Evolutionary conservation across 1,140 invertebrate species (phyloP), one percentile per base, ranked within the genome.

Genomic region (Zaprionus ghesquierei): DNA sequence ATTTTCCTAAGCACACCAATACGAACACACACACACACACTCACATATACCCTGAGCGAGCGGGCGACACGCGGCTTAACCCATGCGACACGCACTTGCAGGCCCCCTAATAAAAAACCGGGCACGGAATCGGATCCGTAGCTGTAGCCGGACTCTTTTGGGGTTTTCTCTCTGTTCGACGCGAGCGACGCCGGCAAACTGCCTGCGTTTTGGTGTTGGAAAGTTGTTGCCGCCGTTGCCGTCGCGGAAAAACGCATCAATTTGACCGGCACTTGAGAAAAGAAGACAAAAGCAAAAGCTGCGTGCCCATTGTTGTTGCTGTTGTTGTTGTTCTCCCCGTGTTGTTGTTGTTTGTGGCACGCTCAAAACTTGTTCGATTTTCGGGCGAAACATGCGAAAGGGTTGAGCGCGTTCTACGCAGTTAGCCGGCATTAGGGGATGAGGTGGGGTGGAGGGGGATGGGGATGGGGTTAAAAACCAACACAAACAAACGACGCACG

Each of bases 201-300:
- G 84, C n/a, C n/a, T n/a, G n/a, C n/a, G n/a, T 27, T 4, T 69
- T 70, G 70, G 51, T 49, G 60, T 69, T 55, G 70, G 70, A 84
- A 66, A 66, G 71, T 77, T 62, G 75, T 59, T 66, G 68, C 61
- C 44, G 58, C 58, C n/a, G n/a, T n/a, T n/a, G n/a, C 27, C 64
- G 74, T 51, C 71, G 77, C 78, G 84, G 77, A 89, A 89, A 89
- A 74, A 84, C 81, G 84, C 84, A 89, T 89, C 85, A 89, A 87
- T 80, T 87, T 80, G 77, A 77, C 77, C 77, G 66, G 51, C 75
- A 78, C 77, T 89, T 77, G 84, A 87, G 84, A 75, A 75, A 80
- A 71, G 49, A 75, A 89, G 85, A 89, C 73, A 87, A 82, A 89
- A 69, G 76, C 84, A 79, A 89, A 89, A 89, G 85, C 84, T 89